Evolutionary conservation across 2,113 vertebrate genomes (phyloP), one percentile per base, ranked within the genome.

Genomic region (Sinocyclocheilus maitianheensis): DNA sequence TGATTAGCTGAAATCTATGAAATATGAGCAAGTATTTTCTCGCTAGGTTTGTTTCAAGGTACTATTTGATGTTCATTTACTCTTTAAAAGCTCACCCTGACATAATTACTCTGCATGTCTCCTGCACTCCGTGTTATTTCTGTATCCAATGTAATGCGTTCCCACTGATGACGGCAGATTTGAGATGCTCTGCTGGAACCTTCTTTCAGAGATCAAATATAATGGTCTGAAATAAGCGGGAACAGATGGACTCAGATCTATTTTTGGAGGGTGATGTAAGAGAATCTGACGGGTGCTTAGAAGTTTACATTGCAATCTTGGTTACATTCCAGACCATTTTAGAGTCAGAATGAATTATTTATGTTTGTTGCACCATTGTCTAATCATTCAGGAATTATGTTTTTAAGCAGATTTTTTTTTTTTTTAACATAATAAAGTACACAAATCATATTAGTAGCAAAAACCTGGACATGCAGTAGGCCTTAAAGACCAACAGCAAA

Each of bases 141-240:
- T 81, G 30, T 55, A 22, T 78, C 55, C 20, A 22, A 11, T 43
- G 12, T 43, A 62, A 63, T 6, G 4, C 22, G 0, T 48, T 81
- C 37, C 24, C 13, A 43, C 79, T 67, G 55, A 81, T 81, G 60
- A 65, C 8, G 24, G 40, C 60, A 65, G 40, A 81, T 81, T 81
- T 26, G 79, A 67, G 60, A 67, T 81, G 60, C 79, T 62, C 40
- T 48, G 79, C 79, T 81, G 40, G 60, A 81, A 48, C 79, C 60
- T 67, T 62, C 77, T 67, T 81, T 65, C 74, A 81, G 79, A 67
- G 60, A 81, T 81, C 79, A 81, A 67, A 81, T 67, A 81, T 81
- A 81, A 67, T 81, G 40, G 79, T 40, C 60, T 65, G 60, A 65
- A 81, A 81, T 81, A 20, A 65, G 40, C 2, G 7, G n/a, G 40